A percentile compares a stretch with the other conserved stretches of the same genome.
Evolutionary conservation across 1,140 invertebrate species (phyloP).

Genomic region (Liolophura sinensis): DNA sequence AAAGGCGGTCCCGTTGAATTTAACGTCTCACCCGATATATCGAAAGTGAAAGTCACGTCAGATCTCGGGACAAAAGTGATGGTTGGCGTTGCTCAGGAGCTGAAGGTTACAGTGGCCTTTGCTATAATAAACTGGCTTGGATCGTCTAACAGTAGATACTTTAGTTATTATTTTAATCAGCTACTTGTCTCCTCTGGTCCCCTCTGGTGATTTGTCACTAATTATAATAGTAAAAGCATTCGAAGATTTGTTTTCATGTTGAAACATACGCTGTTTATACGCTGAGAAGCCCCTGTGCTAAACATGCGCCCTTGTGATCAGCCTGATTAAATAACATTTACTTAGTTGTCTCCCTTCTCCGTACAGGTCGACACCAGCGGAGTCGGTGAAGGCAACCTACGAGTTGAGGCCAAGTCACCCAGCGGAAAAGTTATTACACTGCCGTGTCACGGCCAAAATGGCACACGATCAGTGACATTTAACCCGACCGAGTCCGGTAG

Average conservation of each 20-base stretch:
- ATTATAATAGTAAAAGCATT: no score
- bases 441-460: slow-evolving; percentile 70
- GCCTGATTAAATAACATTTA: no score
- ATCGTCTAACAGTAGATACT: no score
- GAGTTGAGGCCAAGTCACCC: slow-evolving; percentile 86
- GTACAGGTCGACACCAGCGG: slow-evolving; percentile 70
- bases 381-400: slow-evolving; percentile 72
- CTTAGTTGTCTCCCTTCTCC: slow-evolving; percentile 15
- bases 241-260: no score
- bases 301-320: no score
- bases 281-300: no score
- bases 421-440: slow-evolving; percentile 76
- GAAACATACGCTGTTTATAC: no score
- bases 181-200: no score
- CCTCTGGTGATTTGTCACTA: no score
- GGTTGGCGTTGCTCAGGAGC: slow-evolving; percentile 9
- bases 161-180: no score
- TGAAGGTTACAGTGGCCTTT: slow-evolving; percentile 10
- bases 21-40: slow-evolving; percentile 17
- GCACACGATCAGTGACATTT: slow-evolving; percentile 88
- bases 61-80: no score
- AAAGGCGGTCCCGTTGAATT: slow-evolving; percentile 33
- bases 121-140: no score
- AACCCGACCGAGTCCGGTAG: slow-evolving; percentile 88
- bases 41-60: slow-evolving; percentile 16